These are phyloP conservation scores for Rutpela maculata DNA, from an alignment of 2,888 invertebrate species.

Conservation along the genomic window DNA sequence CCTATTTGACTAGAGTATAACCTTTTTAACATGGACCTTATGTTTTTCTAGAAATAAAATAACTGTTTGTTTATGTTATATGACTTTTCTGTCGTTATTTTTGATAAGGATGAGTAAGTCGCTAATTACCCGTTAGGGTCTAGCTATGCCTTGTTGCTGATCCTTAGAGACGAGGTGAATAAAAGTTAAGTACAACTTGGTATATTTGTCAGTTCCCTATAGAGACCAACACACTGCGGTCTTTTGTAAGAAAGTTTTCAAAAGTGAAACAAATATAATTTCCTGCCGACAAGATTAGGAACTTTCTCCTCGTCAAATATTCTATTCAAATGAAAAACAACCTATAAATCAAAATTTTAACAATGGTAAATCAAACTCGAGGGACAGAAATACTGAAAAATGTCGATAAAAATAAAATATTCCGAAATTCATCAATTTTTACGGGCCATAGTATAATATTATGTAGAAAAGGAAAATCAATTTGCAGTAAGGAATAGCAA, in stretches of 20 bases:
- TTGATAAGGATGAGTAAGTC: not conserved
- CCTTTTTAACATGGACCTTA: too few relatives aligned
- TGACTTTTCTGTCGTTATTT: not conserved
- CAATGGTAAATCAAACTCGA: too few relatives aligned
- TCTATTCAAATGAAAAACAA: not conserved
- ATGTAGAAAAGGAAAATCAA: too few relatives aligned
- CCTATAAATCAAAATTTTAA: too few relatives aligned
- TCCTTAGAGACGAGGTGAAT: not conserved
- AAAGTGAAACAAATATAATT: not conserved
- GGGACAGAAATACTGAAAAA: too few relatives aligned
- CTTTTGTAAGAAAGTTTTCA: not conserved
- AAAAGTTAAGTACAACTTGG: not conserved
- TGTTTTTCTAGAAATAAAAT: too few relatives aligned
- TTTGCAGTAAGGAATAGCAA: too few relatives aligned
- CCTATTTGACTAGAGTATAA: too few relatives aligned
- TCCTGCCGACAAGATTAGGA: not conserved
- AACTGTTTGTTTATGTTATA: too few relatives aligned
- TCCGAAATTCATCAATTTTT: too few relatives aligned
- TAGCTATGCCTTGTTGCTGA: not conserved
- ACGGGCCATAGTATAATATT: too few relatives aligned
- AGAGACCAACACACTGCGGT: not conserved
- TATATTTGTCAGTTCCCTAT: not conserved
- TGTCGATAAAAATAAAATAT: too few relatives aligned
- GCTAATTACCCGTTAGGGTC: conserved; percentile 1
- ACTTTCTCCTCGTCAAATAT: not conserved